Percentiles rank a stretch among this genome's conserved stretches.
These are phyloP conservation scores for Bombus difficillimus DNA, from an alignment of 1,140 invertebrate species.

Conservation along the genomic window DNA sequence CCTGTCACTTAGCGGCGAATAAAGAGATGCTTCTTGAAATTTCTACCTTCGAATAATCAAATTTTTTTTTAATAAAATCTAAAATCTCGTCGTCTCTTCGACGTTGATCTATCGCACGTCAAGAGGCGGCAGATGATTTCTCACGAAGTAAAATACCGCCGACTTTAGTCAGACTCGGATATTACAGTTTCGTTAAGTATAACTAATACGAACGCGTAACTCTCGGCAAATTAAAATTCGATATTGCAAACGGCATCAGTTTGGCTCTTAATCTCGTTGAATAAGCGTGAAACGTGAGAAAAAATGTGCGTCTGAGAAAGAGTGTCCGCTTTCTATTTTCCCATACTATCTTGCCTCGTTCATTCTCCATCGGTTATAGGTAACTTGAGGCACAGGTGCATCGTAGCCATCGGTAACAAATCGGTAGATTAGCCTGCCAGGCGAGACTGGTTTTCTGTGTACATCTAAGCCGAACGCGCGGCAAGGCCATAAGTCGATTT, in stretches of 20 bases:
- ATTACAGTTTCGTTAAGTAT: slow-evolving; percentile 2
- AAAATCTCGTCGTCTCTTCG: neutral
- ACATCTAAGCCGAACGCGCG: slow-evolving; percentile 42
- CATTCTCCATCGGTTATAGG: slow-evolving; percentile 31
- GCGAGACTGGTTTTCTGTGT: slow-evolving; percentile 58
- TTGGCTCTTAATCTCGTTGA: slow-evolving; percentile 31
- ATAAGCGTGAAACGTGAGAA: slow-evolving; percentile 14
- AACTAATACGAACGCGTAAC: slow-evolving; percentile 47
- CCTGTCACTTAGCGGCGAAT: too few relatives aligned
- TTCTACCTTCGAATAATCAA: too few relatives aligned
- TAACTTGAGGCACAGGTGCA: slow-evolving; percentile 60
- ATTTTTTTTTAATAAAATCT: too few relatives aligned
- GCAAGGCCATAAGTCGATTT: slow-evolving; percentile 60
- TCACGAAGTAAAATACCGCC: neutral
- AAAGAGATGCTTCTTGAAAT: too few relatives aligned
- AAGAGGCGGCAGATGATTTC: neutral
- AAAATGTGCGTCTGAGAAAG: neutral
- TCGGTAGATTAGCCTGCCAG: slow-evolving; percentile 58
- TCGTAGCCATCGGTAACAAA: slow-evolving; percentile 57
- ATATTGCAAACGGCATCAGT: neutral
- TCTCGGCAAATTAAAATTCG: slow-evolving; percentile 49
- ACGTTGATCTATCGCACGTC: neutral
- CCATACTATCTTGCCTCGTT: neutral
- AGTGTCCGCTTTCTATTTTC: slow-evolving; percentile 42
- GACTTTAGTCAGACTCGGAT: slow-evolving; percentile 8